phyloP scores from a whole-genome alignment of 2,113 vertebrate genomes.

The Clinocottus analis region DNA sequence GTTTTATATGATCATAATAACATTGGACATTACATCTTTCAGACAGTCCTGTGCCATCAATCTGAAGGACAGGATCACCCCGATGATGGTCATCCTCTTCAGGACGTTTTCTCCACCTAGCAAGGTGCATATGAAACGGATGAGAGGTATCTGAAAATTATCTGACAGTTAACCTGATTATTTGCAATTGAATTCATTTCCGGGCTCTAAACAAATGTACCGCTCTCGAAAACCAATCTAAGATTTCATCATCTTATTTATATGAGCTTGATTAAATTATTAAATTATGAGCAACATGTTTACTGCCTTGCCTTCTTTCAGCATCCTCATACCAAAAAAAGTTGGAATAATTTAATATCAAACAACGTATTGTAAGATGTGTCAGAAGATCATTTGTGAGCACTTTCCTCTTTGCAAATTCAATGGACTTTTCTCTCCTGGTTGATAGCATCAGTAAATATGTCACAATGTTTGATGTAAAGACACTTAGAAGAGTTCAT shows the following conservation, averaged over 20 bases:
- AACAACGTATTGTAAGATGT: not conserved
- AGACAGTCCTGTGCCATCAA: conserved; percentile 89
- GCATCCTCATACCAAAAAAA: not conserved
- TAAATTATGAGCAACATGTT: not conserved
- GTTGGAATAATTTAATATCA: not conserved
- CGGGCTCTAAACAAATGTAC: not conserved
- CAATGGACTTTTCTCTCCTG: not conserved
- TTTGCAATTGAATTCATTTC: conserved; percentile 1
- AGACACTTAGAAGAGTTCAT: not conserved
- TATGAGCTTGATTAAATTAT: not conserved
- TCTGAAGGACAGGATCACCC: conserved; percentile 93
- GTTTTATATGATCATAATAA: not conserved
- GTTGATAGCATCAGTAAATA: not conserved
- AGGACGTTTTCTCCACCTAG: conserved; percentile 90
- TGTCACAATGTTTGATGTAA: not conserved
- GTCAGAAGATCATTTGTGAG: not conserved
- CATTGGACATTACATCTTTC: conserved; percentile 82
- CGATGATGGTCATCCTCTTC: conserved; percentile 96
- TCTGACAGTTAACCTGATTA: conserved; percentile 2
- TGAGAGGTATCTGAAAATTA: not conserved
- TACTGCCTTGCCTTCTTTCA: not conserved
- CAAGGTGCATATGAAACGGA: conserved; percentile 27
- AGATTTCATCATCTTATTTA: not conserved
- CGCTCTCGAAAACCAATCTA: not conserved
- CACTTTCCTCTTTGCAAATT: not conserved